phyloP scores from a whole-genome alignment of 2,888 invertebrate genomes.

The Melieria crassipennis region DNA sequence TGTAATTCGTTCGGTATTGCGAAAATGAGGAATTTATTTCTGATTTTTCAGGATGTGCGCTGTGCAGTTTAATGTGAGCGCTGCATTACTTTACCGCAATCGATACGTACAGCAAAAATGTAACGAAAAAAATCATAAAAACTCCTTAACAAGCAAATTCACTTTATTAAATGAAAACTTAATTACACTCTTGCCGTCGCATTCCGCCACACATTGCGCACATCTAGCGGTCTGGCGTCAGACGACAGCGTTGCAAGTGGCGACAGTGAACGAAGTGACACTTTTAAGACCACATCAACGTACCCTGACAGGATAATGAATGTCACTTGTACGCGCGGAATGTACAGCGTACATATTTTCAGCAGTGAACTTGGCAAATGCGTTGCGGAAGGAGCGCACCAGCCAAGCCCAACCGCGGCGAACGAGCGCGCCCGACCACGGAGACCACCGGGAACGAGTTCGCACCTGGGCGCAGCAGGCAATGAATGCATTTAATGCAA shows the following conservation, averaged over 20 bases:
- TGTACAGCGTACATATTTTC: neutral
- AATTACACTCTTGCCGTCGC: constrained; percentile 26
- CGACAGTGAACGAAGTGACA: constrained; percentile 32
- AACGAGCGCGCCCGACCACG: neutral
- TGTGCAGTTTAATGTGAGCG: too few relatives aligned
- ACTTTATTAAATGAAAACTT: constrained; percentile 43
- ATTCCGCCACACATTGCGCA: too few relatives aligned
- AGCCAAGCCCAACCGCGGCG: too few relatives aligned
- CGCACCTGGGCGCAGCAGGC: neutral
- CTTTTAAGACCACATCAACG: constrained; percentile 38
- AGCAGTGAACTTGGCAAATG: too few relatives aligned
- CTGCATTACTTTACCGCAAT: too few relatives aligned
- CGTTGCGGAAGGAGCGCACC: too few relatives aligned
- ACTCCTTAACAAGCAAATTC: constrained; percentile 38
- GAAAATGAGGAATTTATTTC: too few relatives aligned
- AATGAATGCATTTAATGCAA: constrained; percentile 8
- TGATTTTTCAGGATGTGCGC: too few relatives aligned
- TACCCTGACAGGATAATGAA: constrained; percentile 38
- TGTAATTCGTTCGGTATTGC: too few relatives aligned
- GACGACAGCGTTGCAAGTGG: neutral
- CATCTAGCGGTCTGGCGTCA: too few relatives aligned
- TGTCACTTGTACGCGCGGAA: constrained; percentile 23
- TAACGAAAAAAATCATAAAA: constrained; percentile 9
- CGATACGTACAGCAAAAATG: too few relatives aligned
- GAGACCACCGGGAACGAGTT: neutral